Evolutionary conservation across 92 coral and sea anemone genomes (phyloP).

Genomic region (Micromussa lordhowensis): DNA sequence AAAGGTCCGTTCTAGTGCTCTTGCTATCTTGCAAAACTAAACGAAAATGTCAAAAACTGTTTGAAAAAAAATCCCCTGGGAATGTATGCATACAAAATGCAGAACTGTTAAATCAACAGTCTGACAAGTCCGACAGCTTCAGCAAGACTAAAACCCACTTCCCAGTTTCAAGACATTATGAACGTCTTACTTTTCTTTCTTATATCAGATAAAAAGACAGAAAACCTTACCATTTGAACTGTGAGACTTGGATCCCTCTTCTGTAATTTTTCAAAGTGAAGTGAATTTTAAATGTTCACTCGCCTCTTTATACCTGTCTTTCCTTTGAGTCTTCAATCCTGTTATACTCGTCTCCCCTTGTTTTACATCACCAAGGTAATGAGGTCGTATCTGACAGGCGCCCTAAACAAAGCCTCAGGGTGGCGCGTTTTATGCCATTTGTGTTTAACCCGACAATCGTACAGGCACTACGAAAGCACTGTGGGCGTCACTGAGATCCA

Average conservation of each 20-base stretch:
- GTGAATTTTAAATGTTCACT: neutral
- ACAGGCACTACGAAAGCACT: neutral
- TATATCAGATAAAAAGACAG: neutral
- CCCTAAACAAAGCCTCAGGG: constrained; percentile 18
- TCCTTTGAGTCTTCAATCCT: neutral
- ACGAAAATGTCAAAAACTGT: too few relatives aligned
- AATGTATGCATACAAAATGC: neutral
- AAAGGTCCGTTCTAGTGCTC: neutral
- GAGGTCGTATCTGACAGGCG: neutral
- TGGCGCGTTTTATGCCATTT: neutral
- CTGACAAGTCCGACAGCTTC: neutral
- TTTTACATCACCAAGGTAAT: constrained; percentile 9
- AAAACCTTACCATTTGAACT: constrained; percentile 2
- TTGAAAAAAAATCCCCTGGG: neutral
- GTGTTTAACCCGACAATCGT: neutral
- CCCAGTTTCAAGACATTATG: neutral
- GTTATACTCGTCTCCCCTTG: neutral
- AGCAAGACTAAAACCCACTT: neutral
- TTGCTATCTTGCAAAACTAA: too few relatives aligned
- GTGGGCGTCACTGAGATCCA: neutral
- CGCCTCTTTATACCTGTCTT: constrained; percentile 18
- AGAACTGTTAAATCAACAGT: neutral
- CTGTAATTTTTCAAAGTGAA: neutral
- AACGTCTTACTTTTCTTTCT: neutral
- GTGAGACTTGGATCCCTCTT: neutral